A percentile compares a stretch with the other conserved stretches of the same genome.
Evolutionary conservation across 2,888 invertebrate species (phyloP).

Genomic region (Lampropteryx suffumata): DNA sequence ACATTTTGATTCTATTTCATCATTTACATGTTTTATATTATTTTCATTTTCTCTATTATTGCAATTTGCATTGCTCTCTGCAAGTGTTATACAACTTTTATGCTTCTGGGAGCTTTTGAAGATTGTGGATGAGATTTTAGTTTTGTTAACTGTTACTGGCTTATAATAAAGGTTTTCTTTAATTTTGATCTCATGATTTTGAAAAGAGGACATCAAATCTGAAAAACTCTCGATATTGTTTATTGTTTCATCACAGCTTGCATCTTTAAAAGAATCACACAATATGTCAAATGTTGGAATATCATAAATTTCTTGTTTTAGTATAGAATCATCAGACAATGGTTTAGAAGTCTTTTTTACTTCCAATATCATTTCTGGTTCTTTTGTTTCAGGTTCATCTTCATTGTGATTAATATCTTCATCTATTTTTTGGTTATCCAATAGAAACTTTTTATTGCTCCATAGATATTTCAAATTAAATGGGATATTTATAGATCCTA

Average conservation of each 20-base stretch:
- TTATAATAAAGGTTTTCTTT: slow-evolving; percentile 7
- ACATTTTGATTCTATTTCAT: not conserved
- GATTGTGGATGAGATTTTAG: slow-evolving; percentile 5
- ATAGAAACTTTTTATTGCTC: slow-evolving; percentile 42
- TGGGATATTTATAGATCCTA: slow-evolving; percentile 79
- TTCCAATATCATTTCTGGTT: slow-evolving; percentile 9
- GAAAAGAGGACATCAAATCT: slow-evolving; percentile 16
- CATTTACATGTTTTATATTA: too few species aligned
- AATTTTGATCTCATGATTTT: slow-evolving; percentile 22
- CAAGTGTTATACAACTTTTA: not conserved
- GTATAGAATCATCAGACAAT: slow-evolving; percentile 35
- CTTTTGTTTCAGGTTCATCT: not conserved
- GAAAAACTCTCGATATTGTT: slow-evolving; percentile 20
- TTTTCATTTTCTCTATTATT: not conserved
- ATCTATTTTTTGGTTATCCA: not conserved
- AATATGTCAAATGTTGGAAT: slow-evolving; percentile 17
- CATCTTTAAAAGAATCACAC: slow-evolving; percentile 24
- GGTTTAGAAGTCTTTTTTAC: slow-evolving; percentile 25
- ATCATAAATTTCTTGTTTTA: not conserved
- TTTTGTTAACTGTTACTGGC: slow-evolving; percentile 11
- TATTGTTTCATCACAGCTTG: slow-evolving; percentile 1
- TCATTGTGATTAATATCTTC: slow-evolving; percentile 4
- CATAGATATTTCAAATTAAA: slow-evolving; percentile 54
- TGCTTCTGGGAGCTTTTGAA: slow-evolving; percentile 9
- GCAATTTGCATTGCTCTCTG: not conserved